Base-by-base conservation (phyloP, 35 echinoderm and acorn worm species). In the Amphiura filiformis region DNA sequence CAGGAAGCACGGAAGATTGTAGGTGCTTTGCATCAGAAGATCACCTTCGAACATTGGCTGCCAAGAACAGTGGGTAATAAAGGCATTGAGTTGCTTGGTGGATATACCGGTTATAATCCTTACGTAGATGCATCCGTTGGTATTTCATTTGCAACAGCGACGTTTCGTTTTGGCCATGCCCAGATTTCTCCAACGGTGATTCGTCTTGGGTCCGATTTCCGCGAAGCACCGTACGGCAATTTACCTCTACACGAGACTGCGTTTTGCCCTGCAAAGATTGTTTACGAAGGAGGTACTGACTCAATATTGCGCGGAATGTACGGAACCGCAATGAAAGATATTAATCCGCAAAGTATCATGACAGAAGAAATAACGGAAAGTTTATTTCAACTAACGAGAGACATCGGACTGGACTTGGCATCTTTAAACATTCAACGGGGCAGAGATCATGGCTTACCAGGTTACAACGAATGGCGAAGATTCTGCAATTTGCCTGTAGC, bases 341-440 rank as follows among this genome's bases (percentile, higher is more conserved):
- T 81, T 5, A n/a, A 47, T 47, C 4, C 41, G 41, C 41, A 47
- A 47, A 17, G 17, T 47, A 9, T 32, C 1, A 56, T 64, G 33
- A 18, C 47, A 7, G 12, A 56, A 11, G 52, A 64, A 84, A 39
- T 13, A 18, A 42, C 34, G 11, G 12, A 33, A n/a, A 57, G 1
- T 18, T n/a, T 34, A 33, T 84, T 56, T 34, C 20, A 0, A 34
- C 31, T 81, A 0, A 23, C 1, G 4, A 33, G 39, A 31, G 7
- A 30, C 1, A 44, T 86, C 23, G 92, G 80, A n/a, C 39, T 98
- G 41, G 92, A 94, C 65, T 77, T 98, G 26, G 86, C 85, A 36
- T 76, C 96, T 31, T 34, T 98, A 18, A 94, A 98, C 75, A 91
- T 94, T 31, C 96, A 94, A 41, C 82, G 96, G 38, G 93, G 96